Base-by-base conservation (phyloP, 2,888 invertebrate species). In the Eupithecia subfuscata region DNA sequence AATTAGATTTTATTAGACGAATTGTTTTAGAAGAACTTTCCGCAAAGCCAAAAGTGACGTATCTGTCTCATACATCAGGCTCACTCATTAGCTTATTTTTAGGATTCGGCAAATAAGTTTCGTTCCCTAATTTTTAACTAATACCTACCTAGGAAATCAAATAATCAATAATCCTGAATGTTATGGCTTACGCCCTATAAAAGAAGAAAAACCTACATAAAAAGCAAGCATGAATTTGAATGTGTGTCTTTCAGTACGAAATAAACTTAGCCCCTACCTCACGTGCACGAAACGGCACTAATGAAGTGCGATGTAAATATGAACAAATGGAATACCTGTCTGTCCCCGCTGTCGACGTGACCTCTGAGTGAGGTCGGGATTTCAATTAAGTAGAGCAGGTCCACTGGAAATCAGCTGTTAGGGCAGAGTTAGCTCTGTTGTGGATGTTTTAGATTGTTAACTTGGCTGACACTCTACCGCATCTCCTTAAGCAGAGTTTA, bases 321-420 rank as follows among this genome's bases (percentile, higher is more conserved):
- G 63, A 63, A 64, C 30, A 34, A 64, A 64, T 64, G 18, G 34
- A 34, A 64, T 34, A 9, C 18, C 64, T 64, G 64, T 18, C 64
- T 34, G 64, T 64, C 11, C 18, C 30, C 34, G 34, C 64, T 64
- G 64, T 64, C 64, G 64, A 30, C 30, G 18, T 34, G 9, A 34
- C 22, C 67, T 67, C 40, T 22, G 67, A 67, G 67, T 64, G 18
- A 34, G 64, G 64, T 64, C 34, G 18, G 64, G 64, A 34, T 64
- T 64, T 64, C 64, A 64, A 64, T 64, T 64, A 60, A 25, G 25
- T 25, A 60, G 14, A 60, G 14, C 60, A 9, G 22, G 22, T 60
- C 60, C 22, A 60, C 25, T 60, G 25, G 25, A 25, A 60, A 25
- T 60, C 25, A 25, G 25, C 22, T 60, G 12, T 25, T 25, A 25